phyloP scores from a whole-genome alignment of 2,797 vertebrate genomes.

The Scolopax bukidnonensis region DNA sequence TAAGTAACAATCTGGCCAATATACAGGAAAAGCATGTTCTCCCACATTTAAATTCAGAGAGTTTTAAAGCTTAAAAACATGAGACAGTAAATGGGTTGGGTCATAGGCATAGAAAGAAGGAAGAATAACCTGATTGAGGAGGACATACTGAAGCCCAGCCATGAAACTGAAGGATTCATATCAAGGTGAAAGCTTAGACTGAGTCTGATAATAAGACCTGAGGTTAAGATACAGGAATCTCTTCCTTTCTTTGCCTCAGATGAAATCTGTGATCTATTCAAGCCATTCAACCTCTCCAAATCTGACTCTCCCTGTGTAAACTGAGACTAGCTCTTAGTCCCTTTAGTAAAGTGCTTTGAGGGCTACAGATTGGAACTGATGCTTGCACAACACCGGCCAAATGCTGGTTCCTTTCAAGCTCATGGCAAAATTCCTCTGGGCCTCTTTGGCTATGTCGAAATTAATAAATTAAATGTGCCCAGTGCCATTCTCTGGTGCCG shows the following conservation, averaged over 20 bases:
- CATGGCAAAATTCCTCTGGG: conserved; percentile 39
- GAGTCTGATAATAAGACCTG: background rate
- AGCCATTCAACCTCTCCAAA: background rate
- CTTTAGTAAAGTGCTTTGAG: conserved; percentile 3
- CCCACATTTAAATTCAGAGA: background rate
- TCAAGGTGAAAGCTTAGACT: background rate
- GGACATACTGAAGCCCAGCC: background rate
- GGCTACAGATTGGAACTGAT: conserved; percentile 45
- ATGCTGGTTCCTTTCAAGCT: conserved; percentile 19
- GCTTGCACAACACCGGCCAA: conserved; percentile 2
- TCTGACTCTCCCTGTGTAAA: background rate
- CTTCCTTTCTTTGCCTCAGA: background rate
- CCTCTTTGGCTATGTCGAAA: background rate
- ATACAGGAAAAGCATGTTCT: background rate
- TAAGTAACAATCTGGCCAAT: background rate
- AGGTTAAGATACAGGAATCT: background rate
- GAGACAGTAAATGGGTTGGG: background rate
- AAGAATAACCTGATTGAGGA: background rate
- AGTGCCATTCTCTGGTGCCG: background rate
- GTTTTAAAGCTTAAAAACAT: background rate
- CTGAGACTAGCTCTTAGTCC: background rate
- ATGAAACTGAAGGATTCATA: background rate
- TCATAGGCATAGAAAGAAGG: background rate
- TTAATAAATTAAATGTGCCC: conserved; percentile 39
- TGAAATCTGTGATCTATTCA: conserved; percentile 19